Evolutionary conservation across 1,140 invertebrate genomes (phyloP), one percentile per base, ranked within the genome.

Genomic region (Acromyrmex charruanus): DNA sequence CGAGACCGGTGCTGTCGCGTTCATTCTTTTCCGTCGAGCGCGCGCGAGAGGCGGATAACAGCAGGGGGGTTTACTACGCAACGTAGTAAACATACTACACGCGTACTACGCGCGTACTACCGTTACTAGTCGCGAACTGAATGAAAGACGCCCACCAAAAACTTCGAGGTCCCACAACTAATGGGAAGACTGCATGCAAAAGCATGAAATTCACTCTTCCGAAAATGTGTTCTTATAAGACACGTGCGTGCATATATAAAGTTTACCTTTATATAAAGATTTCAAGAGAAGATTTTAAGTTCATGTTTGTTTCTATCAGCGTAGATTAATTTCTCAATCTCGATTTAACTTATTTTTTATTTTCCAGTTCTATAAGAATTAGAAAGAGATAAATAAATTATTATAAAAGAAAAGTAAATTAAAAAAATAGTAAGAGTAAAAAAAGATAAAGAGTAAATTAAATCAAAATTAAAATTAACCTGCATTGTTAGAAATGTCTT

Each of bases 71-170:
- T 14, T 75, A 75, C 72, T 58, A 51, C 80, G 58, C 69, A 75
- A 44, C 69, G 55, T 61, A 75, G 69, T 84, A 84, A 84, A 84
- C 39, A 84, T 61, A 61, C 55, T 74, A 75, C 31, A 68, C 44
- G 53, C 63, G 44, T 80, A 80, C 35, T 61, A 75, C 69, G 80
- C 80, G 68, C 80, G 63, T 80, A 80, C 80, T 74, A 82, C 35
- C 49, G 53, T 35, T 68, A 44, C 39, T 55, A 35, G 14, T 25
- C 55, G 69, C 58, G 49, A 69, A 4, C 35, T 55, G 69, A 84
- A 81, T 68, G 28, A 69, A 69, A 69, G n/a, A 10, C 10, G 66
- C 39, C 28, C 28, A 35, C 21, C 21, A 18, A 87, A 84, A 75
- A 61, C 39, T 63, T 51, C 4, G 9, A 61, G 44, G 21, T 3